Evolutionary conservation across 2,797 vertebrate species (phyloP).

Genomic region (Enteromius viviparus): DNA sequence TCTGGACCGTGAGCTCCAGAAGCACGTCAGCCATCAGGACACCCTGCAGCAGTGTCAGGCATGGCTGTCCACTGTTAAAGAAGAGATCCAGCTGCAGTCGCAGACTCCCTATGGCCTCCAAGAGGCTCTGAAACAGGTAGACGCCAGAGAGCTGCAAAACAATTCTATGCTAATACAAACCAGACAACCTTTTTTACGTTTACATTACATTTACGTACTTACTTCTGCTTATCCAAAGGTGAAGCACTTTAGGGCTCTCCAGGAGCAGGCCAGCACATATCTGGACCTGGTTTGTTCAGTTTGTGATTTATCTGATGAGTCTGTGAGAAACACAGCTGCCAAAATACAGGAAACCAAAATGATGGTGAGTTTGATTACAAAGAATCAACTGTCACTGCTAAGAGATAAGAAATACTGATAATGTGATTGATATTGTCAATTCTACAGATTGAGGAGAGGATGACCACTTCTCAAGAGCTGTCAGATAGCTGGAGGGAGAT

Average conservation of each 20-base stretch:
- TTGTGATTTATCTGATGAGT: conserved; percentile 88
- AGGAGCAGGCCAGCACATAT: conserved; percentile 94
- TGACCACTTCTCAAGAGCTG: conserved; percentile 86
- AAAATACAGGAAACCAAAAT: conserved; percentile 92
- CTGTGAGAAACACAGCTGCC: conserved; percentile 85
- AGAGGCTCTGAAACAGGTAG: conserved; percentile 77
- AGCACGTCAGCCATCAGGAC: conserved; percentile 92
- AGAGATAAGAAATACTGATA: not conserved
- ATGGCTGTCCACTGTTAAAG: conserved; percentile 86
- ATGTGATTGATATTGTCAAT: conserved; percentile 8
- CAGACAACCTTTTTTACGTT: not conserved
- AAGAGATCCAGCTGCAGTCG: conserved; percentile 79
- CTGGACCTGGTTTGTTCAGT: conserved; percentile 93
- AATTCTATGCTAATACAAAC: not conserved
- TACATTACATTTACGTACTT: not conserved
- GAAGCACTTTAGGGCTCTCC: conserved; percentile 89
- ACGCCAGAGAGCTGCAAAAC: not conserved
- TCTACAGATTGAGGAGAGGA: conserved; percentile 88
- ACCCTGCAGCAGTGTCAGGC: conserved; percentile 91
- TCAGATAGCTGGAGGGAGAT: conserved; percentile 95
- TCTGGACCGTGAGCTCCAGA: conserved; percentile 94
- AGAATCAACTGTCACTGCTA: not conserved
- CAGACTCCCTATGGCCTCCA: conserved; percentile 85
- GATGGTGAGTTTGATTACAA: conserved; percentile 76
- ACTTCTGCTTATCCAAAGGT: conserved; percentile 75